Conservation (phyloP, 92 coral and sea anemone genomes). For the Parazoanthus atlanticus region DNA sequence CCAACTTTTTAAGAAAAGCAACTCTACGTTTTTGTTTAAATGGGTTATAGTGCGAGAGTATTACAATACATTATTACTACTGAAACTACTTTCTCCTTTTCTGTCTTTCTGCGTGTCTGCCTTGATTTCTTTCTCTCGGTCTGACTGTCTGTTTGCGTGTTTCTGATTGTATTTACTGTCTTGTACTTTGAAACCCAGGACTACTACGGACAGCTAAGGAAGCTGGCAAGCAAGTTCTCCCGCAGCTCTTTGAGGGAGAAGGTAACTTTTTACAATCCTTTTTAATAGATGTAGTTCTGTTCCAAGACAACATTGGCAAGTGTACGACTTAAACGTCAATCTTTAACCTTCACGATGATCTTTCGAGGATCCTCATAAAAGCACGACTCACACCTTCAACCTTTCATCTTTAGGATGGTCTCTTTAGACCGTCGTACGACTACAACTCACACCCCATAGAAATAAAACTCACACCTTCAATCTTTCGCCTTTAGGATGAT, state of each 20-base stretch:
- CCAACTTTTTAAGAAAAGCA: too few species aligned
- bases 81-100: too few species aligned
- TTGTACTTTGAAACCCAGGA: slow-evolving; percentile 49
- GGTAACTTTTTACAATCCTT: slow-evolving; percentile 40
- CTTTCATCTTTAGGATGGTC: slow-evolving; percentile 35
- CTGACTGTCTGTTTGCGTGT: background rate
- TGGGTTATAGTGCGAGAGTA: too few species aligned
- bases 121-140: too few species aligned
- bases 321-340: too few species aligned
- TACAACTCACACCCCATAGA: too few species aligned
- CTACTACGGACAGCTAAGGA: slow-evolving; percentile 79
- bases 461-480: too few species aligned
- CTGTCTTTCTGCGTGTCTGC: too few species aligned
- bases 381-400: background rate
- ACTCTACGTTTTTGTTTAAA: too few species aligned
- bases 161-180: background rate
- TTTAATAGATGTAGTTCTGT: background rate
- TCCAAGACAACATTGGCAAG: background rate
- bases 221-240: slow-evolving; percentile 84
- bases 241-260: slow-evolving; percentile 79
- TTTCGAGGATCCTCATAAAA: too few species aligned
- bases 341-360: background rate
- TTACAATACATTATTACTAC: too few species aligned
- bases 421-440: too few species aligned
- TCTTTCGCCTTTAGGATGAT: slow-evolving; percentile 4